Percentiles rank a stretch among this genome's conserved stretches.
Evolutionary conservation across 2,888 invertebrate genomes (phyloP).

Genomic region (Panzeria rudis): DNA sequence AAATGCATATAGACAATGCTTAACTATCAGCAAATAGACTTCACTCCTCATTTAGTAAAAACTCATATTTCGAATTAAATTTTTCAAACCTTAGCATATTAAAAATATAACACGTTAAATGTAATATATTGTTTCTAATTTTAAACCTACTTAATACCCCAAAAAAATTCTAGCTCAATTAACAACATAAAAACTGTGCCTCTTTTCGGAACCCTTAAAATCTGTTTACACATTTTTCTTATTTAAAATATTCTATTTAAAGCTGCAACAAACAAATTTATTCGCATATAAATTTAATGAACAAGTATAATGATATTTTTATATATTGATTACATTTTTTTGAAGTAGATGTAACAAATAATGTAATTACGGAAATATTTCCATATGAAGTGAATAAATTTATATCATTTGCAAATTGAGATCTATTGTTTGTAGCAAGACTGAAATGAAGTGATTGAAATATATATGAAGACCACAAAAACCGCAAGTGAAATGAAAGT

Average conservation of each 20-base stretch:
- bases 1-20: too few relatives aligned
- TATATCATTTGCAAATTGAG: slow-evolving; percentile 38
- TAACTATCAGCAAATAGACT: too few relatives aligned
- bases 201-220: too few relatives aligned
- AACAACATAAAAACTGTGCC: background rate
- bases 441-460: slow-evolving; percentile 42
- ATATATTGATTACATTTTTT: background rate
- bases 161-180: background rate
- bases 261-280: background rate
- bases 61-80: too few relatives aligned
- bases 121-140: too few relatives aligned
- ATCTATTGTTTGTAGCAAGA: slow-evolving; percentile 40
- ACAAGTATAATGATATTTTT: background rate
- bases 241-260: background rate
- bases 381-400: slow-evolving; percentile 16
- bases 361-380: slow-evolving; percentile 26
- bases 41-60: too few relatives aligned
- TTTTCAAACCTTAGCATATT: too few relatives aligned
- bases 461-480: slow-evolving; percentile 52
- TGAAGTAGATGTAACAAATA: background rate
- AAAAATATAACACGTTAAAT: too few relatives aligned
- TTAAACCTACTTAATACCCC: too few relatives aligned
- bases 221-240: too few relatives aligned
- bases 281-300: background rate
- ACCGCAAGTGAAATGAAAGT: slow-evolving; percentile 67